Percentiles rank a stretch among this genome's conserved stretches.
These are phyloP conservation scores for Nipponia nippon DNA, from an alignment of 2,113 vertebrate genomes.

Conservation along the genomic window DNA sequence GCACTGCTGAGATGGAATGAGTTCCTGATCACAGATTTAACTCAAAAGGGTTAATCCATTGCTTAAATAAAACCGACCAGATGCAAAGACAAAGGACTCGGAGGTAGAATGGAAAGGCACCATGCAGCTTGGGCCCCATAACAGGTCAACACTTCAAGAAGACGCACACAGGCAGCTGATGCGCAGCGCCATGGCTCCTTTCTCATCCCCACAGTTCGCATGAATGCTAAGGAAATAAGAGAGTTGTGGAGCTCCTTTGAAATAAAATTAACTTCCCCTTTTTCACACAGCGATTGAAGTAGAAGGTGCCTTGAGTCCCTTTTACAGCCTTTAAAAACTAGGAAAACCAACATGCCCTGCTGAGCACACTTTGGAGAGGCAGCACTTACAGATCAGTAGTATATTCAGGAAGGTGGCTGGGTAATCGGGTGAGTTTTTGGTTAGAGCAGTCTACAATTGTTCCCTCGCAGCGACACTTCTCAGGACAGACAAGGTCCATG, in stretches of 20 bases:
- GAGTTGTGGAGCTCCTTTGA: background rate
- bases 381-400: slow-evolving; percentile 91
- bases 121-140: background rate
- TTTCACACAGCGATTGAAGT: background rate
- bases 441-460: slow-evolving; percentile 95
- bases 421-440: slow-evolving; percentile 87
- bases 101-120: background rate
- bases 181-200: background rate
- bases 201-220: background rate
- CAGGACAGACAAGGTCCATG: slow-evolving; percentile 93
- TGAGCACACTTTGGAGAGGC: background rate
- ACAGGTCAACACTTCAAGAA: background rate
- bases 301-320: background rate
- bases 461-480: slow-evolving; percentile 94
- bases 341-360: background rate
- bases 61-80: background rate
- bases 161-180: background rate
- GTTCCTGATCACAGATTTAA: background rate
- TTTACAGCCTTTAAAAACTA: background rate
- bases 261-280: background rate
- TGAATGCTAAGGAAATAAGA: background rate
- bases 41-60: background rate
- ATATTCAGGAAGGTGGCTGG: slow-evolving; percentile 89
- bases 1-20: background rate
- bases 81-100: background rate